Percentiles rank a stretch among this genome's conserved stretches.
These are phyloP conservation scores for Centruroides sculpturatus DNA, from an alignment of 1,140 invertebrate species.

Conservation along the genomic window DNA sequence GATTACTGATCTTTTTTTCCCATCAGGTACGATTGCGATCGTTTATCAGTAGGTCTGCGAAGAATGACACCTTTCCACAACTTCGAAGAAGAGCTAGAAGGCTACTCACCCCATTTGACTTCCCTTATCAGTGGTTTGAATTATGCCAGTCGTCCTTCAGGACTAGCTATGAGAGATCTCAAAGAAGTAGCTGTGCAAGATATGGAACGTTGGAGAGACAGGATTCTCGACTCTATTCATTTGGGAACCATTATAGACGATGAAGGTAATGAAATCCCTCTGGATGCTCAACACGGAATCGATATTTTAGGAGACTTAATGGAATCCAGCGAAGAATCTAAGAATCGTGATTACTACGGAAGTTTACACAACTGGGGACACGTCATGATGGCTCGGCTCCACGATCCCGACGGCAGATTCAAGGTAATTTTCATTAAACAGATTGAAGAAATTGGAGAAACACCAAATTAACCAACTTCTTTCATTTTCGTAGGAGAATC, in stretches of 20 bases:
- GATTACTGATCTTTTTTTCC: neutral
- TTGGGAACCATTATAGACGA: conserved; percentile 1
- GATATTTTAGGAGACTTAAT: conserved; percentile 13
- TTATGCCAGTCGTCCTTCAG: conserved; percentile 39
- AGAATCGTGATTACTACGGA: conserved; percentile 18
- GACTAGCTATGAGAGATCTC: conserved; percentile 34
- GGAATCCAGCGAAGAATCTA: conserved; percentile 8
- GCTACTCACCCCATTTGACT: conserved; percentile 44
- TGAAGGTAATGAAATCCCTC: conserved; percentile 8
- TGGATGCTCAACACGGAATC: conserved; percentile 8
- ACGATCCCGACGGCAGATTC: conserved; percentile 19
- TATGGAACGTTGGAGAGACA: conserved; percentile 27
- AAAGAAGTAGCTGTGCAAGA: conserved; percentile 26
- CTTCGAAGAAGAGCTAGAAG: conserved; percentile 28
- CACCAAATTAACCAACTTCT: no score
- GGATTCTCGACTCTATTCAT: conserved; percentile 14
- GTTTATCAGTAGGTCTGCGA: conserved; percentile 42
- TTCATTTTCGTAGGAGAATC: conserved; percentile 13
- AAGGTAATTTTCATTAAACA: conserved; percentile 1
- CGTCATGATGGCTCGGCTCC: conserved; percentile 17
- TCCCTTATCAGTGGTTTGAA: conserved; percentile 44
- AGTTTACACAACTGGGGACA: conserved; percentile 21
- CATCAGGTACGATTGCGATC: conserved; percentile 50
- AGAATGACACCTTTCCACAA: conserved; percentile 12
- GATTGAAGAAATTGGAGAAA: neutral